Percentiles rank a stretch among this genome's conserved stretches.
These are phyloP conservation scores for Octodonta nipae DNA, from an alignment of 2,888 invertebrate genomes.

Conservation along the genomic window DNA sequence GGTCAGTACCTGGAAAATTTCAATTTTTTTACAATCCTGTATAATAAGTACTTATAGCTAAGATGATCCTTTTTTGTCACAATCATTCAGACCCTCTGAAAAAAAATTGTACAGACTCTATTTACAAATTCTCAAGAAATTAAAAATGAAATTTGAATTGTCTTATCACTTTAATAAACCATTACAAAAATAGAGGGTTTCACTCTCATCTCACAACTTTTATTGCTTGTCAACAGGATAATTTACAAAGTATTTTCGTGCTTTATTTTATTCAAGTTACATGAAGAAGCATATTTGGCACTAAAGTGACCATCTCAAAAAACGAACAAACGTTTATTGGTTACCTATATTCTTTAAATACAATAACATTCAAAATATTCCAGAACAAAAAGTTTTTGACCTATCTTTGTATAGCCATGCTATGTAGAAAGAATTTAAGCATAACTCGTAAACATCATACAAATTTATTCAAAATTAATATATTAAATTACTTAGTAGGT, in stretches of 20 bases:
- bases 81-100: slow-evolving; percentile 32
- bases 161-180: slow-evolving; percentile 34
- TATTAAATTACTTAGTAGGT: too few relatives aligned
- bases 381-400: too few relatives aligned
- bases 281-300: slow-evolving; percentile 1
- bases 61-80: slow-evolving; percentile 15
- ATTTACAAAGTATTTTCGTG: slow-evolving; percentile 24
- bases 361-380: too few relatives aligned
- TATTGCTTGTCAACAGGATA: slow-evolving; percentile 38
- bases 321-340: too few relatives aligned
- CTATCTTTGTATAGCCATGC: too few relatives aligned
- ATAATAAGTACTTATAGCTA: slow-evolving; percentile 11
- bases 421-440: too few relatives aligned
- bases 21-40: neutral
- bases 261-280: slow-evolving; percentile 1
- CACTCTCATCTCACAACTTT: slow-evolving; percentile 38
- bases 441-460: too few relatives aligned
- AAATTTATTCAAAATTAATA: too few relatives aligned
- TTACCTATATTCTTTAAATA: too few relatives aligned
- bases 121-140: slow-evolving; percentile 16
- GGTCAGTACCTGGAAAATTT: slow-evolving; percentile 1
- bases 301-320: too few relatives aligned
- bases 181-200: slow-evolving; percentile 42
- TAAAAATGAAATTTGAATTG: slow-evolving; percentile 27
- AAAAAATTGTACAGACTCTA: slow-evolving; percentile 27